phyloP scores from a whole-genome alignment of 2,113 vertebrate genomes.

The Psephotus haematonotus region DNA sequence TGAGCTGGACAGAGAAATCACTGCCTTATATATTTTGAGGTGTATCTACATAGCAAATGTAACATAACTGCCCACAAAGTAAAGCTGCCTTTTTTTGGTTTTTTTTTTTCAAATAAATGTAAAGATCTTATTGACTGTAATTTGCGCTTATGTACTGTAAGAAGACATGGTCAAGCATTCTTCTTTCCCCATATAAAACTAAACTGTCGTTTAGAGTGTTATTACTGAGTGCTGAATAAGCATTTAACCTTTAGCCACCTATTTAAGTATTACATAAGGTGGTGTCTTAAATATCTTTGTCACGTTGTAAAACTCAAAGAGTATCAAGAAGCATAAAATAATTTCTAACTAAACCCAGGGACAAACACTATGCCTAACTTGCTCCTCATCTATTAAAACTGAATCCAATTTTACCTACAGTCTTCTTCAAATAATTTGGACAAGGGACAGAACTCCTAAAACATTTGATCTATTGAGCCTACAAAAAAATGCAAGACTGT shows the following conservation, averaged over 20 bases:
- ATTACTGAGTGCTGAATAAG: conserved; percentile 1
- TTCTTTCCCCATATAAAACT: not conserved
- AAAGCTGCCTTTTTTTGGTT: not conserved
- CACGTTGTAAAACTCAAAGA: not conserved
- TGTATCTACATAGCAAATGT: not conserved
- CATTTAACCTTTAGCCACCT: conserved; percentile 35
- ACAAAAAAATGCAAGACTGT: not conserved
- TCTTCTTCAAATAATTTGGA: not conserved
- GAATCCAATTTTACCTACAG: not conserved
- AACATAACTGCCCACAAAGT: not conserved
- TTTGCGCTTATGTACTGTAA: not conserved
- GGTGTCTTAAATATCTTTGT: not conserved
- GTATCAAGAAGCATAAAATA: not conserved
- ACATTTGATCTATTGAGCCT: not conserved
- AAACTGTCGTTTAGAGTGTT: not conserved
- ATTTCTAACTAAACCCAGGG: not conserved
- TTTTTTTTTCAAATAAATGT: not conserved
- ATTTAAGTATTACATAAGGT: not conserved
- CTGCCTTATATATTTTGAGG: not conserved
- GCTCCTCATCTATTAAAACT: not conserved
- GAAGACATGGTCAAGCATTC: not conserved
- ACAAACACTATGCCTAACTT: not conserved
- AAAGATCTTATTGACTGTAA: not conserved
- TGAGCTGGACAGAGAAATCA: not conserved
- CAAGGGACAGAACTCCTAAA: not conserved